Conservation (phyloP, 2,888 invertebrate genomes). For the Hartigia nigra region DNA sequence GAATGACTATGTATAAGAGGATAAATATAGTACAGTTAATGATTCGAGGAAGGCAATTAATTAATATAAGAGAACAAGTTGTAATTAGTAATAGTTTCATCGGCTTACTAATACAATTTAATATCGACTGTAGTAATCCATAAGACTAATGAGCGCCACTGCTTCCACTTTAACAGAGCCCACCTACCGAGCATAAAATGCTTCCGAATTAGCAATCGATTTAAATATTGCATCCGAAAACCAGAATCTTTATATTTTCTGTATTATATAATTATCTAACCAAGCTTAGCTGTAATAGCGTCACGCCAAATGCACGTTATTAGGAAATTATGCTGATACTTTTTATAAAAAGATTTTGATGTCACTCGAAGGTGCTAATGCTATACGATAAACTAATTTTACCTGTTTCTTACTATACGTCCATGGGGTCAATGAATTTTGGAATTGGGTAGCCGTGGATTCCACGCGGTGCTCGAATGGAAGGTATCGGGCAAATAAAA, state of each 20-base stretch:
- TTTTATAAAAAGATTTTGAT: background rate
- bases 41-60: background rate
- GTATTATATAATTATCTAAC: background rate
- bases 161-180: background rate
- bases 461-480: background rate
- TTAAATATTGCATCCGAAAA: background rate
- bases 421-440: background rate
- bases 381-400: slow-evolving; percentile 1
- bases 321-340: background rate
- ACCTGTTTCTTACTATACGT: background rate
- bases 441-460: background rate
- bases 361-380: background rate
- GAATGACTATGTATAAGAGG: background rate
- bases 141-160: background rate
- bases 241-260: background rate
- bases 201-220: background rate
- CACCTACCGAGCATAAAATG: background rate
- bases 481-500: background rate
- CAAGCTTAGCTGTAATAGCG: background rate
- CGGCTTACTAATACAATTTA: background rate
- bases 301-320: background rate
- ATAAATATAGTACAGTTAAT: background rate
- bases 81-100: background rate
- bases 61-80: background rate
- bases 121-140: background rate